Evolutionary conservation across 92 coral and sea anemone genomes (phyloP), one percentile per base, ranked within the genome.

Genomic region (Chrysogorgia sp.): DNA sequence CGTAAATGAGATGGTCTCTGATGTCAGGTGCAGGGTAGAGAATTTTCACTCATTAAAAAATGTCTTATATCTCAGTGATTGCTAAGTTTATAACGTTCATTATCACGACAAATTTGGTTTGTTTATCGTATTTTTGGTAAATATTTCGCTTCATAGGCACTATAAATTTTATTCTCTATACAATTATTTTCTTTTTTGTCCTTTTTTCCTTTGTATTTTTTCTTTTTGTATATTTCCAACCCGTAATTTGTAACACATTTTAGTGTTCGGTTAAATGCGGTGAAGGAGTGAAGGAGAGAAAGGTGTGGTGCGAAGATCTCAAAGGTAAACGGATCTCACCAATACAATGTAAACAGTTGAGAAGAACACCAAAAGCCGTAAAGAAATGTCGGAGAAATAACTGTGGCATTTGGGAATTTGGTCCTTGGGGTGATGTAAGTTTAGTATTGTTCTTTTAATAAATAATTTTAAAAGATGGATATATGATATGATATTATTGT

Each of bases 401-500:
- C 33, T 94, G 97, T 34, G 96, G 96, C 34, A 83, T 63, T 22
- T 93, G 97, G 97, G 88, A 84, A 26, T 32, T 79, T 19, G 96
- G 97, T 24, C 77, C 81, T 22, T 93, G 97, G 97, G 86, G 88
- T 30, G 83, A 86, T 85, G 97, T 93, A 77, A 71, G 57, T 74
- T 14, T 34, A 15, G 13, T 26, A 33, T 23, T 49, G 12, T 2
- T 3, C 21, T 24, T 19, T 12, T 8, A 14, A 17, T 23, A 5
- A 14, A 61, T 26, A 5, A 14, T 25, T 7, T 0, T 61, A 29
- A 61, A 25, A 10, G 21, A 29, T 61, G 35, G n/a, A 35, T 2
- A 15, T 1, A 19, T 29, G 1, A 31, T 17, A 33, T 26, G 40
- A 2, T 58, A 31, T 61, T 29, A 61, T 26, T 7, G 9, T 24